Base-by-base conservation (phyloP, 2,888 invertebrate species). In the Napeogenes sylphis region DNA sequence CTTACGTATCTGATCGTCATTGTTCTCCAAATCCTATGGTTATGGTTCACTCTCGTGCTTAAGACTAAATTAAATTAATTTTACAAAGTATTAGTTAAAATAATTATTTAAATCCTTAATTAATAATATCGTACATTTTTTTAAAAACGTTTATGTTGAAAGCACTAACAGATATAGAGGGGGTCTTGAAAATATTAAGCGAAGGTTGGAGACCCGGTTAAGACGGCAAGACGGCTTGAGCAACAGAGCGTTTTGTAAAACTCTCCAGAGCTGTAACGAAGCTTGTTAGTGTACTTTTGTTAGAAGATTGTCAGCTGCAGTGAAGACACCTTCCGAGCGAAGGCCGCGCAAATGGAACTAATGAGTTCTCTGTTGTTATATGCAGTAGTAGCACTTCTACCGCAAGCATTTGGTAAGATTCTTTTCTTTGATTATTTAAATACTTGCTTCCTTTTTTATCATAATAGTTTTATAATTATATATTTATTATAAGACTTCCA, bases 281-380 rank as follows among this genome's bases (percentile, higher is more conserved):
- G 85, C 88, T 87, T 85, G 87, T 89, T 89, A 88, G 83, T 74
- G 79, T 79, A 79, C 81, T 83, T 83, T 81, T 83, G 80, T 83
- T 81, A 84, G 85, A 77, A 82, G 81, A 84, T 84, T 85, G 86
- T 84, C 84, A 79, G 75, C 73, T 74, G 75, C 75, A 77, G 74
- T 69, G 76, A 74, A 80, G 85, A 84, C 84, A 85, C 82, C 84
- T 84, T 68, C 71, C 61, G 74, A 77, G 77, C 72, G 75, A 75
- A 73, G 71, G 69, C 70, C 69, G 76, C 66, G 73, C 80, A 85
- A 86, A 88, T 88, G 87, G 84, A 84, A 83, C 83, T 87, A 88
- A 89, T 87, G 86, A 87, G 82, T 81, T 79, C 80, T 70, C 70
- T 86, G 78, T 82, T 88, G 83, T 80, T 86, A 70, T 87, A 76